phyloP scores from a whole-genome alignment of 2,888 invertebrate species.

The Colletes collaris region DNA sequence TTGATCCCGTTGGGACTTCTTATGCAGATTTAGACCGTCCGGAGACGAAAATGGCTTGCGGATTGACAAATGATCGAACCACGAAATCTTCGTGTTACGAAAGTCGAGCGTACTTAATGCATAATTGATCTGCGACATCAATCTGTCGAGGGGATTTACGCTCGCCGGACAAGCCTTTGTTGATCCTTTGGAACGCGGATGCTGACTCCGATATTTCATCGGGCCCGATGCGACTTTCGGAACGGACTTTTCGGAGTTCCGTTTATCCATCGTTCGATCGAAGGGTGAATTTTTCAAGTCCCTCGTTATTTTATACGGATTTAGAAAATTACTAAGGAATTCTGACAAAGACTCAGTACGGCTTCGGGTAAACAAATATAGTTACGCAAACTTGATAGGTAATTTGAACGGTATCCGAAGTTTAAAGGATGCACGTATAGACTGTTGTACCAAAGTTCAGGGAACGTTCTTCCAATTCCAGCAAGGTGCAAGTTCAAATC shows the following conservation, averaged over 20 bases:
- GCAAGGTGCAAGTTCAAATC: slow-evolving; percentile 78
- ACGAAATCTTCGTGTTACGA: slow-evolving; percentile 12
- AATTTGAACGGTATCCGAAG: too few species aligned
- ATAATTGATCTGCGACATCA: slow-evolving; percentile 41
- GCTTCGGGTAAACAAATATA: too few species aligned
- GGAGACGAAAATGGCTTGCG: not conserved
- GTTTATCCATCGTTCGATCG: not conserved
- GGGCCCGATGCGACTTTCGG: not conserved
- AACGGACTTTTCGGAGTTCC: not conserved
- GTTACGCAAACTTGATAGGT: too few species aligned
- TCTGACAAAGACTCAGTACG: too few species aligned
- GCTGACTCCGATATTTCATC: not conserved
- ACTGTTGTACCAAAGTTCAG: too few species aligned
- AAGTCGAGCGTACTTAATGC: slow-evolving; percentile 27
- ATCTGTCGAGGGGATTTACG: slow-evolving; percentile 31
- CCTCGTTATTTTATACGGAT: too few species aligned
- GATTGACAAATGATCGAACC: slow-evolving; percentile 14
- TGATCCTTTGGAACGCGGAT: not conserved
- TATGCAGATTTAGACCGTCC: not conserved
- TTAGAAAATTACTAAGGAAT: too few species aligned
- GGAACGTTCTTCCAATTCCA: slow-evolving; percentile 15
- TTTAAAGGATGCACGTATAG: too few species aligned
- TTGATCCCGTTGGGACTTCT: slow-evolving; percentile 3
- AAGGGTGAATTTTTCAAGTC: not conserved
- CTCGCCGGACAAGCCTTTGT: not conserved